Evolutionary conservation across 1,140 invertebrate genomes (phyloP).

Genomic region (Listronotus oregonensis): DNA sequence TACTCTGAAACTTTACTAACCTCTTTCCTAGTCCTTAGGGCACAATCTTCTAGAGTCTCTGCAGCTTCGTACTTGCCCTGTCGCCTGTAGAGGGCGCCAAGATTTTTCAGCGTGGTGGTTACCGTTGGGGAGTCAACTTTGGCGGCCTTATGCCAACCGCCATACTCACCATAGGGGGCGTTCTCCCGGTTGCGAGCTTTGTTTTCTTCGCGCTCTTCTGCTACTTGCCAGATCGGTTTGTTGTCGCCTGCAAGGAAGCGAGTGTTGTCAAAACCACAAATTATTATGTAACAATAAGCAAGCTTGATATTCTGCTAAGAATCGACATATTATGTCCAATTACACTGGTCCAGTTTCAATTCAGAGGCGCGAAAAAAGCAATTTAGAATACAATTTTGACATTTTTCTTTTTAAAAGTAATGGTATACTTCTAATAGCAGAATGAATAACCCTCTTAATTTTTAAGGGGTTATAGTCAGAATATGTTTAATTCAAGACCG

Average conservation of each 20-base stretch:
- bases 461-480: too few relatives aligned
- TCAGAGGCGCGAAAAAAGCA: too few relatives aligned
- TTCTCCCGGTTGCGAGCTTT: slow-evolving; percentile 91
- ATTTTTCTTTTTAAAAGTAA: too few relatives aligned
- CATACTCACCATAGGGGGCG: slow-evolving; percentile 91
- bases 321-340: too few relatives aligned
- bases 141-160: slow-evolving; percentile 97
- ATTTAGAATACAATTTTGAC: too few relatives aligned
- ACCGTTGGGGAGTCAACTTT: slow-evolving; percentile 98
- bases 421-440: too few relatives aligned
- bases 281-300: not conserved
- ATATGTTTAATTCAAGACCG: too few relatives aligned
- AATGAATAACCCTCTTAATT: too few relatives aligned
- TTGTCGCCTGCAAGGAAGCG: slow-evolving; percentile 75
- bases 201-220: slow-evolving; percentile 95
- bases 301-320: too few relatives aligned
- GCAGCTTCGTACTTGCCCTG: slow-evolving; percentile 99
- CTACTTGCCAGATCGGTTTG: slow-evolving; percentile 99
- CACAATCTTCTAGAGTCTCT: slow-evolving; percentile 97
- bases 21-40: slow-evolving; percentile 90
- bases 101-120: slow-evolving; percentile 95
- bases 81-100: slow-evolving; percentile 94
- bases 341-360: too few relatives aligned
- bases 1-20: slow-evolving; percentile 57
- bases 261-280: not conserved